Percentiles rank a stretch among this genome's conserved stretches.
These are phyloP conservation scores for Dysidea cf. avara DNA, from an alignment of 37 sponge, comb jelly and placozoan species.

Conservation along the genomic window DNA sequence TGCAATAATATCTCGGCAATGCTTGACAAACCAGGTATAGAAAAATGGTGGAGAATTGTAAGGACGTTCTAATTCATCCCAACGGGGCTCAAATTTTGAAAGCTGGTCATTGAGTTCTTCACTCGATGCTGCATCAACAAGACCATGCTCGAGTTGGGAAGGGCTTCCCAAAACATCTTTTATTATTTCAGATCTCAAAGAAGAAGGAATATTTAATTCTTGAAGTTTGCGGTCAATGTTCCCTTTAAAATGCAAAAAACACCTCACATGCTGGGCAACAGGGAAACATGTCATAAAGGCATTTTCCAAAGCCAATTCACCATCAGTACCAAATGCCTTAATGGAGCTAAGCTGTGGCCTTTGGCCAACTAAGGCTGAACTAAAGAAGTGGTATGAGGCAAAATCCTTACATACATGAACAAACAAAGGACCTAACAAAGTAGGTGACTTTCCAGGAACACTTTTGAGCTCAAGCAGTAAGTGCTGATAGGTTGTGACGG, in stretches of 20 bases:
- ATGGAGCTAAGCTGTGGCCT: not conserved
- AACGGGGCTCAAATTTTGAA: not conserved
- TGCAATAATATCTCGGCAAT: not conserved
- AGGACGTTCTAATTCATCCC: constrained; percentile 23
- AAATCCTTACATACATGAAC: constrained; percentile 17
- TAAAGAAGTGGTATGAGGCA: constrained; percentile 34
- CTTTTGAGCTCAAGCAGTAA: too few relatives aligned
- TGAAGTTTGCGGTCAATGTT: constrained; percentile 35
- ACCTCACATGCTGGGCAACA: constrained; percentile 26
- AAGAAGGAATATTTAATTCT: constrained; percentile 12
- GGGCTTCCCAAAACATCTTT: constrained; percentile 45
- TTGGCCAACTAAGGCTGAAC: constrained; percentile 8
- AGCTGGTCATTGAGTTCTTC: constrained; percentile 4
- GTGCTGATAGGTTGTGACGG: constrained; percentile 27
- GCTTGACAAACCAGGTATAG: constrained; percentile 16
- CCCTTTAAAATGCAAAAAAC: constrained; percentile 36
- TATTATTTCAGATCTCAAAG: constrained; percentile 4
- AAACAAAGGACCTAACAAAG: constrained; percentile 15
- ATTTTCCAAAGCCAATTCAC: constrained; percentile 8
- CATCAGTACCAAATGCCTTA: constrained; percentile 10
- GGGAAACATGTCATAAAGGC: constrained; percentile 26
- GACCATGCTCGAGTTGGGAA: constrained; percentile 9
- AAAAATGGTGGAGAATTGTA: constrained; percentile 17
- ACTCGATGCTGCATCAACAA: constrained; percentile 30
- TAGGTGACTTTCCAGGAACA: constrained; percentile 9